phyloP scores from a whole-genome alignment of 2,888 invertebrate species.

The Thumatha senex region DNA sequence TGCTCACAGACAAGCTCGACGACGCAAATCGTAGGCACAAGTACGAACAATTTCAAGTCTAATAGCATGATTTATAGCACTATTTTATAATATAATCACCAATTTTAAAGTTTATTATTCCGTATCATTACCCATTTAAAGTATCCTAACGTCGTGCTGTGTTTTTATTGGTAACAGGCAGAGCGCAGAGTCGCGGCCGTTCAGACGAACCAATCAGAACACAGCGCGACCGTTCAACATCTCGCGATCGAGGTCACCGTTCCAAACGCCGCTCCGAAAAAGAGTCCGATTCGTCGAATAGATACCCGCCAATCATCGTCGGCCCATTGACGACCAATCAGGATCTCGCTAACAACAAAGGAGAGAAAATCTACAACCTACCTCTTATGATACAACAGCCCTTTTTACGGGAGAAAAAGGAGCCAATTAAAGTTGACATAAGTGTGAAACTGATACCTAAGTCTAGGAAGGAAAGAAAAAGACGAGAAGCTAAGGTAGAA shows the following conservation, averaged over 20 bases:
- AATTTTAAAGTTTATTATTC: conserved; percentile 20
- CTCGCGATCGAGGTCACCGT: conserved; percentile 66
- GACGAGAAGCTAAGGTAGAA: conserved; percentile 57
- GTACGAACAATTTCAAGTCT: conserved; percentile 84
- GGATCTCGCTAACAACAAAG: conserved; percentile 72
- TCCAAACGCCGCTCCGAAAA: conserved; percentile 78
- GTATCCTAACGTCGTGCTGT: conserved; percentile 81
- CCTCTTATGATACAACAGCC: conserved; percentile 83
- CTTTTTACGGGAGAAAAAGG: conserved; percentile 85
- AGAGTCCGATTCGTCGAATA: conserved; percentile 85
- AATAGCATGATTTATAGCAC: conserved; percentile 60
- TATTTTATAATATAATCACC: conserved; percentile 27
- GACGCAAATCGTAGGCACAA: conserved; percentile 94
- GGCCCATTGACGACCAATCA: conserved; percentile 79
- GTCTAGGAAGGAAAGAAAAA: conserved; percentile 70
- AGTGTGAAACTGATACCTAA: conserved; percentile 90
- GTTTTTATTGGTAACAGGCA: conserved; percentile 84
- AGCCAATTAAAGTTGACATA: conserved; percentile 90
- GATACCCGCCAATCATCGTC: conserved; percentile 71
- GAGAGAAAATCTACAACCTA: conserved; percentile 74
- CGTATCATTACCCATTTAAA: conserved; percentile 73
- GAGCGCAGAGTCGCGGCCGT: conserved; percentile 81
- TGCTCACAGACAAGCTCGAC: conserved; percentile 94
- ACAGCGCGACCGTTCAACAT: conserved; percentile 78
- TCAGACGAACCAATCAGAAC: conserved; percentile 83